These are phyloP conservation scores for Clupea harengus DNA, from an alignment of 2,113 vertebrate genomes.

Conservation along the genomic window DNA sequence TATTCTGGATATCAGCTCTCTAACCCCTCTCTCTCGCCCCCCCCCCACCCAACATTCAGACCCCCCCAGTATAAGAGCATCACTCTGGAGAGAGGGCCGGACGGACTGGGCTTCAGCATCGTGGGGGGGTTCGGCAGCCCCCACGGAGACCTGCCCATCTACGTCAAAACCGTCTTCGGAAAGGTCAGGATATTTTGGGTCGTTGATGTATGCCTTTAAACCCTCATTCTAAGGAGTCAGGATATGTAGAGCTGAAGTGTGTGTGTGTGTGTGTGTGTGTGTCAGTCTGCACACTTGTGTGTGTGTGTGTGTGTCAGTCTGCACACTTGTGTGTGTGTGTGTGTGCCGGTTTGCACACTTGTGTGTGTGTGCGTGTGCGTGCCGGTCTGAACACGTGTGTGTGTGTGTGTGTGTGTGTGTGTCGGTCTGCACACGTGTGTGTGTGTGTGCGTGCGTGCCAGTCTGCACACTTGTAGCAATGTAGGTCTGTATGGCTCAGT, in stretches of 20 bases:
- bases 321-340: background rate
- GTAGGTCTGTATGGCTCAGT: background rate
- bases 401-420: background rate
- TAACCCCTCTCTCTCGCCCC: background rate
- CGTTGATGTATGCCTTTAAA: background rate
- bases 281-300: background rate
- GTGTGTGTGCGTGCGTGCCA: constrained; percentile 10
- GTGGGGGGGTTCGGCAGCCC: constrained; percentile 94
- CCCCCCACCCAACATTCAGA: constrained; percentile 56
- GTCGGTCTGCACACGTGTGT: background rate
- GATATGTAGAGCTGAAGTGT: background rate
- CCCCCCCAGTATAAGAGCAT: constrained; percentile 94
- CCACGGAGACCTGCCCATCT: constrained; percentile 95
- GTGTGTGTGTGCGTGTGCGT: background rate
- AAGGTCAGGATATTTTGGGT: constrained; percentile 72
- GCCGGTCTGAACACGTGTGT: background rate
- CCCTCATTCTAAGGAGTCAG: background rate
- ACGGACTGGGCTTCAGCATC: constrained; percentile 96
- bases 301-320: background rate
- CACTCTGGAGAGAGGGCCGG: constrained; percentile 86
- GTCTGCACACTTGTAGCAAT: background rate
- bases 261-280: background rate
- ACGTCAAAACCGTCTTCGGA: constrained; percentile 94
- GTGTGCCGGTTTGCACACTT: too few relatives aligned
- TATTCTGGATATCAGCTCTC: background rate